Base-by-base conservation (phyloP, 2,797 vertebrate genomes). In the Acanthornis magna region DNA sequence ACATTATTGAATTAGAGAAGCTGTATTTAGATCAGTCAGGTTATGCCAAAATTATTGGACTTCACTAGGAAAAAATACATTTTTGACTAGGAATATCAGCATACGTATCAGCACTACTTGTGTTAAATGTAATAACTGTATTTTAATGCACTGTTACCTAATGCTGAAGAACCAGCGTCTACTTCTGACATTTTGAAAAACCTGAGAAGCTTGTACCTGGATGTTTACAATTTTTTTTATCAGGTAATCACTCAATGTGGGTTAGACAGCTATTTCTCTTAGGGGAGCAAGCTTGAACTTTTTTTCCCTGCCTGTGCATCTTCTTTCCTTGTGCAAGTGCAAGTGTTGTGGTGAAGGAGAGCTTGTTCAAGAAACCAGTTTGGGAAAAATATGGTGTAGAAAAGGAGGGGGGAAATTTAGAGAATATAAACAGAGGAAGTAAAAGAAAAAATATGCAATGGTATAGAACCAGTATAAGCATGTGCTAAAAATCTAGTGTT, bases 401-500 rank as follows among this genome's bases (percentile, higher is more conserved):
- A 91, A 80, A 88, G 48, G 51, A 34, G 32, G 43, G 16, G 13
- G n/a, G 14, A 72, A 84, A 27, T 70, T 90, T 84, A 76, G 51
- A 86, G 30, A 65, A n/a, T 73, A 63, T 42, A 57, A 87, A 57
- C 51, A 87, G 60, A 72, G 60, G 40, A 47, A 85, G 48, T n/a
- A 88, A 71, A 85, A 86, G 48, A 60, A 75, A 83, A 82, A 68
- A 58, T 60, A 50, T 74, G 68, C 48, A 68, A 68, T 75, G 40
- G 17, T 78, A 81, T 2, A 27, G 55, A 83, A 95, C 62, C 47
- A 73, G 77, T 81, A 40, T 16, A 90, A 77, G 63, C 48, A 82
- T 91, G 91, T 93, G 76, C 63, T 81, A 75, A 91, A 94, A 93
- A 91, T 90, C 20, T 54, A 42, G 68, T 90, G 91, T 94, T 96